Evolutionary conservation across 2,888 invertebrate species (phyloP), one percentile per base, ranked within the genome.

Genomic region (Callosobruchus maculatus): DNA sequence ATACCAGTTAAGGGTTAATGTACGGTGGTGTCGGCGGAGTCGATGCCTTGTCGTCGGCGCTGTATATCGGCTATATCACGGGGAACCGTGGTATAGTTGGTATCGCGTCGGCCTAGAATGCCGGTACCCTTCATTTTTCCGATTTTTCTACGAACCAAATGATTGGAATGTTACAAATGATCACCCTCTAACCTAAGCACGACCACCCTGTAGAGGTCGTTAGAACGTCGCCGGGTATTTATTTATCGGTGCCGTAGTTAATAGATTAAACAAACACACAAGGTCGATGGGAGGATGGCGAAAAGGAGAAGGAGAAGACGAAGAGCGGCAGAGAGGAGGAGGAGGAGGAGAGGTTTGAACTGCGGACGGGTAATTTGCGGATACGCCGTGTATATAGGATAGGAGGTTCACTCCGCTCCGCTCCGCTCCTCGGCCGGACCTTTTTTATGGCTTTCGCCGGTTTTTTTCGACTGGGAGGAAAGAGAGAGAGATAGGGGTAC

Each of bases 181-280:
- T n/a, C n/a, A n/a, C n/a, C n/a, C n/a, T n/a, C n/a, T n/a, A n/a
- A n/a, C 49, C 49, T 49, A 1, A 18, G 49, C 13, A 49, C 13
- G 18, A 18, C 18, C 49, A 49, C 49, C 13, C n/a, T 71, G 30
- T 30, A 71, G 13, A 30, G 20, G 49, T 71, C 71, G 71, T 71
- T 71, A 20, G 71, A 49, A 71, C 71, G 30, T 71, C 71, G 31
- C 71, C 71, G n/a, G 9, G 71, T 49, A 71, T 71, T 71, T 71
- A 71, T 71, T 71, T 71, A 71, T 71, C 30, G 71, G 71, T 71
- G 21, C 20, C 30, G 71, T 49, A 31, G 71, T 71, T 71, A 71
- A 71, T 71, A 71, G 71, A 71, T 71, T 71, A 71, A 71, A 71
- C 71, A 71, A 71, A 71, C 71, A 71, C 31, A 20, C 30, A 49